Percentiles rank a stretch among this genome's conserved stretches.
Evolutionary conservation across 2,113 vertebrate genomes (phyloP).

Genomic region (Mola mola): DNA sequence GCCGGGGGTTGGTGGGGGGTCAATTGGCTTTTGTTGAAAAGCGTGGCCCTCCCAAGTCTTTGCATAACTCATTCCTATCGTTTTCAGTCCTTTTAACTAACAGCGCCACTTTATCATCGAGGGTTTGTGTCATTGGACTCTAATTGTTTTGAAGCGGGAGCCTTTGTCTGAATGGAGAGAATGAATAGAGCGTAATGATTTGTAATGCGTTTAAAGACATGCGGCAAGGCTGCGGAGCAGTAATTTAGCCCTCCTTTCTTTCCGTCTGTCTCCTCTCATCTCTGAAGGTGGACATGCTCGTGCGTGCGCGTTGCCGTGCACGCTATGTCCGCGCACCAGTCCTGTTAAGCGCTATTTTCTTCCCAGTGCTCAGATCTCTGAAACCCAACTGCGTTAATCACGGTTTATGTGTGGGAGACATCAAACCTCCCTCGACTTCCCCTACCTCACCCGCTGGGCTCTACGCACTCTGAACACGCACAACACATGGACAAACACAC

Average conservation of each 20-base stretch:
- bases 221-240: neutral
- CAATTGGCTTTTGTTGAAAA: constrained; percentile 71
- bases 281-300: constrained; percentile 18
- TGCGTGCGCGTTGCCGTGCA: neutral
- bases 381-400: constrained; percentile 79
- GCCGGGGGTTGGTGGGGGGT: constrained; percentile 15
- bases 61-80: constrained; percentile 65
- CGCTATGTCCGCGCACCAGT: neutral
- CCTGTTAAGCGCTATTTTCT: constrained; percentile 46
- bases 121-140: constrained; percentile 59
- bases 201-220: constrained; percentile 68
- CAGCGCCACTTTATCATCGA: constrained; percentile 54
- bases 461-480: constrained; percentile 3
- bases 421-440: constrained; percentile 68
- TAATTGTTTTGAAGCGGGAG: constrained; percentile 75
- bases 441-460: constrained; percentile 58
- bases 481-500: constrained; percentile 20
- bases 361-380: constrained; percentile 54
- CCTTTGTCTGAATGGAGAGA: constrained; percentile 57
- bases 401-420: constrained; percentile 73
- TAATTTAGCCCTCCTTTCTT: constrained; percentile 34
- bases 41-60: constrained; percentile 33
- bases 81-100: constrained; percentile 58
- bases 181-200: constrained; percentile 72
- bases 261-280: constrained; percentile 24